Base-by-base conservation (phyloP, 2,797 vertebrate genomes). In the Aphelocoma californica region DNA sequence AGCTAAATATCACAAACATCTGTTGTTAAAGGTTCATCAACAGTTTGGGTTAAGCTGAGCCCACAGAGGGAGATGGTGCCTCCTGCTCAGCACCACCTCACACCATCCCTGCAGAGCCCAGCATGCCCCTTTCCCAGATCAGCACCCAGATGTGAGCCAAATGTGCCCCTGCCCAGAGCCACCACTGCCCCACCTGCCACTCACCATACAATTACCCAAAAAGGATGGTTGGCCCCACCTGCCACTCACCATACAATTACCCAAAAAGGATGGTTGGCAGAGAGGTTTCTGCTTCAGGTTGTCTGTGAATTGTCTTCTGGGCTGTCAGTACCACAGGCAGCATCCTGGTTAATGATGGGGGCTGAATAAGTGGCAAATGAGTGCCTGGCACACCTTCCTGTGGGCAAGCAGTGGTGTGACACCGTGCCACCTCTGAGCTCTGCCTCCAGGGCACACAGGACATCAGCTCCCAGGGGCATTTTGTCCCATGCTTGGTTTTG, bases 381-480 rank as follows among this genome's bases (percentile, higher is more conserved):
- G 53, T 2, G 26, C 31, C 6, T 38, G 64, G 60, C 71, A 73
- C 9, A 32, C 13, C 9, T 9, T 72, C 20, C 91, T 16, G 17
- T 10, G 54, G 57, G 62, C 78, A 34, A 51, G 32, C 31, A 24
- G 42, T 2, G 18, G 10, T 17, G 25, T 6, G 3, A 5, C 78
- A 57, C 58, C 0, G 4, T 45, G 19, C 14, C 28, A 14, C 38
- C 14, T 26, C 40, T 4, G 17, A 45, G 66, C 15, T 0, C 3
- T 16, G 58, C 81, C 56, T 20, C 17, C 1, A 6, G 31, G 77
- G 67, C 4, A 61, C 40, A 62, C 48, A 10, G 12, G 34, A 85
- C 44, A 73, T 7, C 40, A 45, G 20, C 6, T 40, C 71, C 31
- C 13, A 10, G 45, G 7, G 13, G 29, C 14, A 8, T 18, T 51